Base-by-base conservation (phyloP, 2,888 invertebrate species). In the Lasioglossum lativentre region DNA sequence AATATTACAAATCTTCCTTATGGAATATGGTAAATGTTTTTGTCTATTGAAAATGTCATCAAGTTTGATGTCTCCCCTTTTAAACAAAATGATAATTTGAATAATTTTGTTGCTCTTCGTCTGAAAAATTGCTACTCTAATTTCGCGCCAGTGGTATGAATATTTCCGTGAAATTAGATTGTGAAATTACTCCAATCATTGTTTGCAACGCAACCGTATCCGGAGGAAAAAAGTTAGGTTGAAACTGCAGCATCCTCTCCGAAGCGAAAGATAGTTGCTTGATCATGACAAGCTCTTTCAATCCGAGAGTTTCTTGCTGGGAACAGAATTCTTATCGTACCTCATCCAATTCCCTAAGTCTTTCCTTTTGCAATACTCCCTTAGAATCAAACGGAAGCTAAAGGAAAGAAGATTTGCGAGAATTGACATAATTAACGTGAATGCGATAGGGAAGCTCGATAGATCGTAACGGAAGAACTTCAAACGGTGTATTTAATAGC, bases 241-340 rank as follows among this genome's bases (percentile, higher is more conserved):
- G 8, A 34, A 63, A 63, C 63, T 30, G 30, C 2, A 30, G 16
- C 30, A 6, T 16, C 63, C 19, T 30, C 63, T 34, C 34, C 63
- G 63, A 63, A 63, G 30, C 30, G 63, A 63, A 16, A 63, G 63
- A 63, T 63, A 63, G 30, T 63, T 63, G 30, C 63, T 34, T 63
- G 63, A 63, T 63, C 63, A 63, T 63, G 63, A 63, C 63, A 63
- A 63, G 63, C 63, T 30, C 30, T 63, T 63, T 63, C 30, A 63
- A 63, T 63, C 19, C 63, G 30, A 34, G 63, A 63, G 63, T 34
- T 63, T 63, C 63, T 63, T 63, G 63, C 63, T 30, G 0, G 63
- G 8, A 34, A 63, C 30, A 63, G 63, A 63, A 63, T 63, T 63
- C 63, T 63, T 63, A 63, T 63, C 63, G 30, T 63, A 63, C 30